Evolutionary conservation across 2,888 invertebrate genomes (phyloP).

Genomic region (Yponomeuta sedellus): DNA sequence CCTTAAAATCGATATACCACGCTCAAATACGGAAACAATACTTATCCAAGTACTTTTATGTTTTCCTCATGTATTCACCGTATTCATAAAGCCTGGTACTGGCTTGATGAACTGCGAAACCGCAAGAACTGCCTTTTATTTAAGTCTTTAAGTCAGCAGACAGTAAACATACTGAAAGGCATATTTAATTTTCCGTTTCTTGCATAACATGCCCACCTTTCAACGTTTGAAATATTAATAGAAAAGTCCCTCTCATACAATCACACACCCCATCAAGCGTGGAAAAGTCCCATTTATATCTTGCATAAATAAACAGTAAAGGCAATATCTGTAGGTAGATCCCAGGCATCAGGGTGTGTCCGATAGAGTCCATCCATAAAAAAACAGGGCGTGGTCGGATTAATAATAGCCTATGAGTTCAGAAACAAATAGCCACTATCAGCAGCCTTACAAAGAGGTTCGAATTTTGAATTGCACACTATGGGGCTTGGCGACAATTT

Average conservation of each 20-base stretch:
- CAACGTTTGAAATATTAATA: background rate
- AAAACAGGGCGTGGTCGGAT: background rate
- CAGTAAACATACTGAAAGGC: background rate
- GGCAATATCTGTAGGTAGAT: no score
- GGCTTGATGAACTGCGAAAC: background rate
- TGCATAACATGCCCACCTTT: background rate
- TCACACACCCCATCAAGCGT: background rate
- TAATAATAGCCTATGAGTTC: background rate
- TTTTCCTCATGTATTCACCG: background rate
- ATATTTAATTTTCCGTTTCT: background rate
- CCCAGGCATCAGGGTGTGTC: no score
- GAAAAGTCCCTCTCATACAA: background rate
- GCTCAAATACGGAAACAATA: background rate
- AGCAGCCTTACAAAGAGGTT: background rate
- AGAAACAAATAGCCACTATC: background rate
- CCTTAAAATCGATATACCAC: background rate
- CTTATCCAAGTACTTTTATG: background rate
- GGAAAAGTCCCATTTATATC: background rate
- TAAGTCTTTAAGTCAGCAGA: background rate
- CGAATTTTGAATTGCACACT: background rate
- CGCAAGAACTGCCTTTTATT: background rate
- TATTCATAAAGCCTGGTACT: background rate
- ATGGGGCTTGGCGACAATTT: constrained; percentile 35
- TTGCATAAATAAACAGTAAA: no score
- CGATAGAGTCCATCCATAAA: no score